These are phyloP conservation scores for Corythucha ciliata DNA, from an alignment of 2,888 invertebrate genomes.

Conservation along the genomic window DNA sequence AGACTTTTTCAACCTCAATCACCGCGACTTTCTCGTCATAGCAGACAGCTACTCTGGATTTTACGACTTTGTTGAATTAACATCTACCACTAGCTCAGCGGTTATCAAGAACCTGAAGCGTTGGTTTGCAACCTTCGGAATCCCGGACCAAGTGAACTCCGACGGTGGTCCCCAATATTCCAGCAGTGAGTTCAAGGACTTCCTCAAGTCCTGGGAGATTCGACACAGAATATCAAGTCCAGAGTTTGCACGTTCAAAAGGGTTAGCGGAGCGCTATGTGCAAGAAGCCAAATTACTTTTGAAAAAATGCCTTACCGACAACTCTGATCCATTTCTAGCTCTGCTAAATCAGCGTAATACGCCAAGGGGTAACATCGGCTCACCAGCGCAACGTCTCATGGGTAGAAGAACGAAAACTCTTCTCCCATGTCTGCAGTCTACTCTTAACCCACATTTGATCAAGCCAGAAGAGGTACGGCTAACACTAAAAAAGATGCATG, in stretches of 20 bases:
- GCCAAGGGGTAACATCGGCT: slow-evolving; percentile 10
- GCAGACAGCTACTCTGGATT: slow-evolving; percentile 18
- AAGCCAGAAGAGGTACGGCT: slow-evolving; percentile 4
- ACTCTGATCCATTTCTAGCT: slow-evolving; percentile 7
- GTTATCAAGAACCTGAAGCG: slow-evolving; percentile 12
- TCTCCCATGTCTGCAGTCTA: slow-evolving; percentile 2
- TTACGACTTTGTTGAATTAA: slow-evolving; percentile 13
- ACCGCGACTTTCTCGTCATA: slow-evolving; percentile 4
- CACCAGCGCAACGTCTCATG: slow-evolving; percentile 18
- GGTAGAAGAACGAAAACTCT: slow-evolving; percentile 12
- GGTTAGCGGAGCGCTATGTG: slow-evolving; percentile 11
- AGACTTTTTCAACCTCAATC: slow-evolving; percentile 11
- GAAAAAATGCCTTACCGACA: slow-evolving; percentile 13
- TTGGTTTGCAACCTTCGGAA: slow-evolving; percentile 18
- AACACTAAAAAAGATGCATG: slow-evolving; percentile 1
- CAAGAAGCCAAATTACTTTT: slow-evolving; percentile 17
- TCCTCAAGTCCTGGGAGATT: slow-evolving; percentile 12
- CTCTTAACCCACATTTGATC: not conserved
- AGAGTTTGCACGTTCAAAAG: slow-evolving; percentile 13
- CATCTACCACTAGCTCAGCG: not conserved
- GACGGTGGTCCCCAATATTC: slow-evolving; percentile 20
- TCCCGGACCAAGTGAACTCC: slow-evolving; percentile 14
- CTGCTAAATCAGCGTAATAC: slow-evolving; percentile 10
- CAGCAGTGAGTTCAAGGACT: slow-evolving; percentile 6
- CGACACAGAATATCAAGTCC: slow-evolving; percentile 15